Base-by-base conservation (phyloP, 2,113 vertebrate species). In the Datnioides undecimradiatus region DNA sequence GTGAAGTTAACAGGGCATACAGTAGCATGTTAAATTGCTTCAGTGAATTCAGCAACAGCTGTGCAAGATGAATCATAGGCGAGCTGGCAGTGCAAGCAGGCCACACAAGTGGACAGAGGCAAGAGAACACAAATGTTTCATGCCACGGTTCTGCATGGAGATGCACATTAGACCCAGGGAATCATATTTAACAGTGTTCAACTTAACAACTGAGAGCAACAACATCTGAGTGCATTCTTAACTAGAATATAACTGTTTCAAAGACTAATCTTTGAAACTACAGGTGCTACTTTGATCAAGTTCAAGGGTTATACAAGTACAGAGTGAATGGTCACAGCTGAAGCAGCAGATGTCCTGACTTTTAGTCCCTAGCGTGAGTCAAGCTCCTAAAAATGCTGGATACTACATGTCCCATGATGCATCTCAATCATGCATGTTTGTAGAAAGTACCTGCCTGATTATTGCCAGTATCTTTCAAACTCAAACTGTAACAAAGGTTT, bases 21-120 rank as follows among this genome's bases (percentile, higher is more conserved):
- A 63, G 63, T 60, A 55, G 70, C 49, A 5, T 17, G 21, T 62
- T 45, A 33, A 40, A 75, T 58, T 65, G 38, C 70, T 14, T 31
- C 41, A 46, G 55, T 48, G 33, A 74, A 36, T 27, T 21, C 25
- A n/a, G 51, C 16, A 23, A 31, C 34, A 59, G 62, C 43, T 69
- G 67, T 51, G 69, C 41, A 13, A 14, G 29, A 69, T 60, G 33
- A 55, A 34, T 71, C 23, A 55, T 65, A 52, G 43, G 43, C 48
- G 16, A 41, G 65, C 25, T 43, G 41, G 31, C n/a, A 51, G 74
- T 21, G 58, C n/a, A 52, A 71, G 51, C 29, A 51, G 60, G 38
- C 27, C 25, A 29, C 3, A 19, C 0, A 3, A 25, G 36, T 19
- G 69, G 38, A 10, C 45, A 17, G 3, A 65, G 60, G 65, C 69